These are phyloP conservation scores for Chloebia gouldiae DNA, from an alignment of 2,113 vertebrate species.

Conservation along the genomic window DNA sequence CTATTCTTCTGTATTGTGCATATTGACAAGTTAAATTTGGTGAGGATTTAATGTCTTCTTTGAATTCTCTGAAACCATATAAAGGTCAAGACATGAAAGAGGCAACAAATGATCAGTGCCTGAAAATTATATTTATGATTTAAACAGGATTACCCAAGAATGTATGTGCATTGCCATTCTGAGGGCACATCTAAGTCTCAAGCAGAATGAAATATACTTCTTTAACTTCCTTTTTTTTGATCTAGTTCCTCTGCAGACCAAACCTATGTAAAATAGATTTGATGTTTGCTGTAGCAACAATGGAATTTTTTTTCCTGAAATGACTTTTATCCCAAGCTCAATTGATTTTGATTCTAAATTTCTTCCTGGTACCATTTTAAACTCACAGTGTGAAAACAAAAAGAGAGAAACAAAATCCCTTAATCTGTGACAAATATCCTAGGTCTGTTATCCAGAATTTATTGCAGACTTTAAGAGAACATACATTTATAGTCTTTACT, in stretches of 20 bases:
- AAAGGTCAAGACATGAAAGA: background rate
- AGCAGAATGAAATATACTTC: background rate
- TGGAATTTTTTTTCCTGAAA: background rate
- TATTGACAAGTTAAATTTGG: background rate
- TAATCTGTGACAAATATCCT: background rate
- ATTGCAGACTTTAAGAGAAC: background rate
- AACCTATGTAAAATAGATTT: background rate
- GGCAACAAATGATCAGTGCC: background rate
- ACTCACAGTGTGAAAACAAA: background rate
- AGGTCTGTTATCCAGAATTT: background rate
- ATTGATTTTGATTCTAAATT: background rate
- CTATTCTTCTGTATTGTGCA: background rate
- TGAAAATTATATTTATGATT: background rate
- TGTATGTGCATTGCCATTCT: background rate
- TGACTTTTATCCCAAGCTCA: background rate
- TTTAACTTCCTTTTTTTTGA: background rate
- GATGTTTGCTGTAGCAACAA: background rate
- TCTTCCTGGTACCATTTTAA: background rate
- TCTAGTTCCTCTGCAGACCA: background rate
- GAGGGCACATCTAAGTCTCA: background rate
- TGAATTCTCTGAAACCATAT: background rate
- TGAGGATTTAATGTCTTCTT: conserved; percentile 6
- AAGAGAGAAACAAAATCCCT: background rate
- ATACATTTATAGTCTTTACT: background rate
- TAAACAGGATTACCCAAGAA: background rate